These are phyloP conservation scores for Oceanodroma tethys DNA, from an alignment of 2,113 vertebrate genomes.

Conservation along the genomic window DNA sequence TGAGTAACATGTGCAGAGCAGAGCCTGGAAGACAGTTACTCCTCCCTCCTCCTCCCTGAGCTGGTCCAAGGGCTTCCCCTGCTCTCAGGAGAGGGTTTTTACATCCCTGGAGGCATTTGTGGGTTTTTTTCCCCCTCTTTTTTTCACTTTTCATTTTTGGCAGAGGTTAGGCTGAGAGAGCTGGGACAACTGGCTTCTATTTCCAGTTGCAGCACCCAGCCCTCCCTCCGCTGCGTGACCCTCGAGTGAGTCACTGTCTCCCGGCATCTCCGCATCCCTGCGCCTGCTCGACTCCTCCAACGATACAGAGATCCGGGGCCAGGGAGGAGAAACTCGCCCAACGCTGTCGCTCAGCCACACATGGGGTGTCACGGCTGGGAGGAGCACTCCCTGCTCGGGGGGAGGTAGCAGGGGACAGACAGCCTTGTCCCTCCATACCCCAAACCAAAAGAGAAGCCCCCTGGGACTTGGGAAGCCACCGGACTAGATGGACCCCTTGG, in stretches of 20 bases:
- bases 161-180: background rate
- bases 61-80: background rate
- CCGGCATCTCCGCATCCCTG: background rate
- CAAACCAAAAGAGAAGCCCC: background rate
- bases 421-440: background rate
- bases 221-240: background rate
- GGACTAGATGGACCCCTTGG: accelerated
- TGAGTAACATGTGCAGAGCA: accelerated
- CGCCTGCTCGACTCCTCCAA: background rate
- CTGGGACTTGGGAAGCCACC: background rate
- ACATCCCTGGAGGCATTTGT: background rate
- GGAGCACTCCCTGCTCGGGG: background rate
- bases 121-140: accelerated
- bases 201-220: background rate
- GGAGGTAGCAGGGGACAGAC: background rate
- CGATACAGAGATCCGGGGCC: background rate
- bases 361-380: background rate
- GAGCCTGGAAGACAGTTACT: background rate
- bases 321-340: background rate
- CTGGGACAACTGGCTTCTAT: background rate
- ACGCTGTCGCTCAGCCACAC: accelerated
- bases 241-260: background rate
- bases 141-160: background rate
- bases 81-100: background rate
- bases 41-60: background rate